A percentile compares a stretch with the other conserved stretches of the same genome.
Conservation (phyloP, 2,797 vertebrate species). For the Hapalemur alaotrensis region DNA sequence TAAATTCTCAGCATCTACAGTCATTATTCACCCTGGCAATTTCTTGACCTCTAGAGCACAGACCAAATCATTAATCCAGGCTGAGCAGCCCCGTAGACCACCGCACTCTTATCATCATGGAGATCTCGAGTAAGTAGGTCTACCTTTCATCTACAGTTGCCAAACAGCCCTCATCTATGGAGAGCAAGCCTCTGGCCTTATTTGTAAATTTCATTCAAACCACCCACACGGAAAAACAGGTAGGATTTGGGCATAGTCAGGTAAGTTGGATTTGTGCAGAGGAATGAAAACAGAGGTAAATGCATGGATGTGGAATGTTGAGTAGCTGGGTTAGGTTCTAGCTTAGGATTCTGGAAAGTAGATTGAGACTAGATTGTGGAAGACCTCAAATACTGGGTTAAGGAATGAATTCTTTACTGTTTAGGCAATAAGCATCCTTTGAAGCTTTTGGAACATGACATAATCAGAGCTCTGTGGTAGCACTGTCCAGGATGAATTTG, state of each 20-base stretch:
- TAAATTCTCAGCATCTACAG: background rate
- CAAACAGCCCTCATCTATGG: background rate
- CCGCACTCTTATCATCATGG: background rate
- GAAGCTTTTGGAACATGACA: background rate
- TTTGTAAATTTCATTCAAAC: background rate
- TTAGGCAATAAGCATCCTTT: background rate
- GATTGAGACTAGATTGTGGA: background rate
- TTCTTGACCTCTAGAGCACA: constrained; percentile 18
- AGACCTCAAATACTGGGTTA: background rate
- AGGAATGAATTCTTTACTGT: background rate
- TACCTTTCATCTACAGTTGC: background rate
- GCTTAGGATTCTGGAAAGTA: background rate
- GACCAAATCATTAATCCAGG: constrained; percentile 20
- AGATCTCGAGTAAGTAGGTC: background rate
- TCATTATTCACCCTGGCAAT: constrained; percentile 33
- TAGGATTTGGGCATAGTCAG: background rate
- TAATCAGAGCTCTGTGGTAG: background rate
- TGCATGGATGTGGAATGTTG: accelerated
- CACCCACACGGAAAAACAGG: background rate
- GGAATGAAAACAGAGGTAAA: background rate
- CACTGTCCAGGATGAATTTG: background rate
- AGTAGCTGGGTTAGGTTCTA: background rate
- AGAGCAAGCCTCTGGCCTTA: background rate
- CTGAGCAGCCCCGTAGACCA: background rate
- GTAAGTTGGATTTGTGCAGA: background rate